Conservation (phyloP, 2,888 invertebrate species). For the Ormyrus labotus region DNA sequence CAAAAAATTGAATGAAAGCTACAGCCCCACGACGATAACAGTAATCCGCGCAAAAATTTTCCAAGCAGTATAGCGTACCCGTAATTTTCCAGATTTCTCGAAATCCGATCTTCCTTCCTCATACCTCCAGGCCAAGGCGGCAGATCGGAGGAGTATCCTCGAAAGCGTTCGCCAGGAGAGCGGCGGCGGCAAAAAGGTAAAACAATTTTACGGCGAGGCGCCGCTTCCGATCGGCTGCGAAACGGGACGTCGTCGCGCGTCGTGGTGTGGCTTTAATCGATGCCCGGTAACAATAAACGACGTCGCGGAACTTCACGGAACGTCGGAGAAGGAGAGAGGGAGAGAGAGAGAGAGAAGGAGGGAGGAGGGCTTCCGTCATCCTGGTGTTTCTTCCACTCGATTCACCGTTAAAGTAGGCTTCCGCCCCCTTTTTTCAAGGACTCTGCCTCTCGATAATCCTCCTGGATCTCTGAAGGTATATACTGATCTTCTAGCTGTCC, state of each 20-base stretch:
- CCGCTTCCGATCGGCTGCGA: not conserved
- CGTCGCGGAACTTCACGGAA: slow-evolving; percentile 51
- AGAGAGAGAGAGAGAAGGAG: not conserved
- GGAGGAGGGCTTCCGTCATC: slow-evolving; percentile 4
- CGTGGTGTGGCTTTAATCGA: slow-evolving; percentile 33
- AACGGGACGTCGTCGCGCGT: slow-evolving; percentile 16
- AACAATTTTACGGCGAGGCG: slow-evolving; percentile 27
- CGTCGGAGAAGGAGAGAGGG: slow-evolving; percentile 2
- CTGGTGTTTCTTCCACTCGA: slow-evolving; percentile 22
- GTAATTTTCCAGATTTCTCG: no score
- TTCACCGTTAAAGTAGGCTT: slow-evolving; percentile 9
- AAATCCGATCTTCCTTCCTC: no score
- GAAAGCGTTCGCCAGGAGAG: no score
- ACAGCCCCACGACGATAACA: no score
- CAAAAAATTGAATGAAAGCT: no score
- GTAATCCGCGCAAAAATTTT: no score
- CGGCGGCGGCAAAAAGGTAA: slow-evolving; percentile 4
- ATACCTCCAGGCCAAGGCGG: no score
- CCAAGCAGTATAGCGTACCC: no score
- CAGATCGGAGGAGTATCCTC: no score
- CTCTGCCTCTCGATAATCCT: no score
- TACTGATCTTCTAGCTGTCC: no score
- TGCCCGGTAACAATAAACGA: slow-evolving; percentile 53
- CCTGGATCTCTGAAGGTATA: no score
- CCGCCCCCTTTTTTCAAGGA: not conserved